phyloP scores from a whole-genome alignment of 2,888 invertebrate genomes.

The Chrysolina oricalcia region DNA sequence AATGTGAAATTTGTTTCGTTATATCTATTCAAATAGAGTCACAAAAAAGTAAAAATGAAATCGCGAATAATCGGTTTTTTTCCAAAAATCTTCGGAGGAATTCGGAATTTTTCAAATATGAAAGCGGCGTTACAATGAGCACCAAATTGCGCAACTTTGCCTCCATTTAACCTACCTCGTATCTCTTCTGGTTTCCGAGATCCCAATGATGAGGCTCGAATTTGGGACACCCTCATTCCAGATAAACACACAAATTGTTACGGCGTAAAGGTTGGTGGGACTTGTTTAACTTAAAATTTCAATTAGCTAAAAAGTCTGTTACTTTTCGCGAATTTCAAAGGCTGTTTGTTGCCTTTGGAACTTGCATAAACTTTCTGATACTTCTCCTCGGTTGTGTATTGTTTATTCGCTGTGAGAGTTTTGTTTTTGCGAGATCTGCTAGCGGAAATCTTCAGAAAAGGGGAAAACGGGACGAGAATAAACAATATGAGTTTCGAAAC shows the following conservation, averaged over 20 bases:
- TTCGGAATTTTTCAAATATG: too few species aligned
- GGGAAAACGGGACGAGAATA: constrained; percentile 7
- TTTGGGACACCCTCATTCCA: too few species aligned
- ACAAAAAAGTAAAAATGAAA: too few species aligned
- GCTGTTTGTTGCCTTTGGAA: constrained; percentile 13
- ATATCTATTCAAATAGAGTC: too few species aligned
- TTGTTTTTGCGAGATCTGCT: constrained; percentile 8
- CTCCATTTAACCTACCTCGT: too few species aligned
- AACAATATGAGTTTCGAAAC: constrained; percentile 7
- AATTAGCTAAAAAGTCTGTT: constrained; percentile 52
- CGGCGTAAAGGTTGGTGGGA: constrained; percentile 16
- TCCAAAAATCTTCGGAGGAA: too few species aligned
- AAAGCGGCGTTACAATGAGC: too few species aligned
- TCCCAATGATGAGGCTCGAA: too few species aligned
- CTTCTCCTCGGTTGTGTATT: constrained; percentile 25
- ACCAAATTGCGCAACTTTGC: too few species aligned
- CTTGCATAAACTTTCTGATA: constrained; percentile 19
- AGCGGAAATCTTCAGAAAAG: constrained; percentile 16
- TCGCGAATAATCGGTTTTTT: too few species aligned
- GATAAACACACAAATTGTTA: constrained; percentile 3
- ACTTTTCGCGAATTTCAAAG: constrained; percentile 41
- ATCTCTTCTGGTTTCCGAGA: too few species aligned
- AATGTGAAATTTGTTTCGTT: too few species aligned
- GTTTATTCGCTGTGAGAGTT: constrained; percentile 17
- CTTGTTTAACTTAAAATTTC: constrained; percentile 57